These are phyloP conservation scores for Zoanthus sansibaricus DNA, from an alignment of 92 coral and sea anemone genomes.

Conservation along the genomic window DNA sequence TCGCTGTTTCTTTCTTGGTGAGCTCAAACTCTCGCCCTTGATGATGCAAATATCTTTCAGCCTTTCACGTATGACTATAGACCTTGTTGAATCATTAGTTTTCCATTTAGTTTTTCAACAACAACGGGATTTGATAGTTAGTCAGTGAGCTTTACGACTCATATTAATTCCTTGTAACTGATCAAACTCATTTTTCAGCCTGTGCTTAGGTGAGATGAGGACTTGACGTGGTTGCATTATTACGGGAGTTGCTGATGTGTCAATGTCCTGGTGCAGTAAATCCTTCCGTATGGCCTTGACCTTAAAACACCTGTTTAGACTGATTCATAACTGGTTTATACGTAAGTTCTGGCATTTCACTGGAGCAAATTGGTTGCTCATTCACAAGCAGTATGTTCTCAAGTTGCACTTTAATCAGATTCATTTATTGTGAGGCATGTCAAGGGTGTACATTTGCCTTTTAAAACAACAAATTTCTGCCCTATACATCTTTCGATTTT, in stretches of 20 bases:
- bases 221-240: conserved; percentile 15
- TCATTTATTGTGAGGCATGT: conserved; percentile 54
- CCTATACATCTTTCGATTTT: too few species aligned
- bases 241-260: conserved; percentile 40
- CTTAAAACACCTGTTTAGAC: conserved; percentile 37
- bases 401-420: conserved; percentile 47
- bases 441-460: too few species aligned
- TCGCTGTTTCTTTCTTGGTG: too few species aligned
- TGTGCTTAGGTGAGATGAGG: too few species aligned
- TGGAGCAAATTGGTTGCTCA: not conserved
- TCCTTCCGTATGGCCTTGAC: conserved; percentile 46
- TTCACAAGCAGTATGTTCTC: conserved; percentile 35
- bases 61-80: not conserved
- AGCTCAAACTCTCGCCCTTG: too few species aligned
- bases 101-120: conserved; percentile 47
- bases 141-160: conserved; percentile 42
- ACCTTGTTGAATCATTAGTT: conserved; percentile 19
- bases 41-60: too few species aligned
- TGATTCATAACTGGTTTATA: conserved; percentile 23
- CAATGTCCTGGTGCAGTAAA: conserved; percentile 44
- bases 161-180: conserved; percentile 19
- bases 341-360: not conserved
- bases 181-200: conserved; percentile 33
- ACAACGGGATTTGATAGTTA: conserved; percentile 52
- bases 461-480: too few species aligned